Evolutionary conservation across 2,888 invertebrate genomes (phyloP), one percentile per base, ranked within the genome.

Genomic region (Torymus texanus): DNA sequence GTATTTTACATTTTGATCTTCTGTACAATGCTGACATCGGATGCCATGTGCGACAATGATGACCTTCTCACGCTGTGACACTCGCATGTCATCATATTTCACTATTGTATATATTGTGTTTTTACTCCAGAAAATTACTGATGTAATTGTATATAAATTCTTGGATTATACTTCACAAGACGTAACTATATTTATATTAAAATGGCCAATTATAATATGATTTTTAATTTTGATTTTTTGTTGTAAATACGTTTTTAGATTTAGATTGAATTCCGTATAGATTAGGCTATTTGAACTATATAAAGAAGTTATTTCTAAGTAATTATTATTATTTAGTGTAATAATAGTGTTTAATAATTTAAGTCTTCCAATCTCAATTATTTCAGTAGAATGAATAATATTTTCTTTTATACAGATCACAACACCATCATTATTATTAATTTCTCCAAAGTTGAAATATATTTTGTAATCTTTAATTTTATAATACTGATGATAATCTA

Each of bases 371-470:
- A 21, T 21, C 2, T 21, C 21, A 21, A 21, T 21, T 2, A 2
- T 21, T 21, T 21, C 21, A 21, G 21, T 21, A 21, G 21, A 2
- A 21, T 21, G n/a, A n/a, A 2, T 56, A 50, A 65, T 50, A 12
- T 50, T n/a, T 10, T 65, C 50, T 10, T 11, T 65, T n/a, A 65
- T 41, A 65, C 41, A 65, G 50, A 65, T 16, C 8, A 65, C 63
- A n/a, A 65, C 63, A 10, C 63, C 63, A n/a, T 65, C 50, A 65
- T 65, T 65, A n/a, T 65, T 65, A n/a, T 65, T 41, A 5, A 50
- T 65, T 2, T 50, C 50, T 2, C 63, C 63, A 50, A n/a, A 41
- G n/a, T 65, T 65, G 50, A 41, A 65, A 16, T 65, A 65, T 2
- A 65, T 65, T n/a, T 14, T 50, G 16, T 65, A 65, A n/a, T 50